Conservation (phyloP, 2,797 vertebrate genomes). For the Melopsittacus undulatus region DNA sequence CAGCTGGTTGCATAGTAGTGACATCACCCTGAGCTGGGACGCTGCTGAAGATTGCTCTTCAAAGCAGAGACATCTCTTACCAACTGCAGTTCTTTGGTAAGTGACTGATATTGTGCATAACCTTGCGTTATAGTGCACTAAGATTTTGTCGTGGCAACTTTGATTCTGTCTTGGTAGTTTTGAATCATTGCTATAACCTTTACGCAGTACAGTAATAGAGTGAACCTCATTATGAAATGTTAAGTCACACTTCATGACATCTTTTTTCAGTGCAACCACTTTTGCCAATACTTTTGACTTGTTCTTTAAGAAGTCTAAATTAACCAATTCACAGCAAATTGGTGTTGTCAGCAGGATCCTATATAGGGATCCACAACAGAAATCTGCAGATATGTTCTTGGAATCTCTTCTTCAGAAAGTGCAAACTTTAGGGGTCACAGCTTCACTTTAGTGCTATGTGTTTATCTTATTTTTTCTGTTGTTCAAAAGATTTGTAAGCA, state of each 20-base stretch:
- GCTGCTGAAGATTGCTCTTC: neutral
- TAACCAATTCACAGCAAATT: neutral
- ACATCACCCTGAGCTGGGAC: neutral
- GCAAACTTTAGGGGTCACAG: fast-evolving
- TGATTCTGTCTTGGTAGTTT: neutral
- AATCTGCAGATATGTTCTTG: neutral
- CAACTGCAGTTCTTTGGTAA: neutral
- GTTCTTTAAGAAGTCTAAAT: neutral
- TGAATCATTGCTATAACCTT: neutral
- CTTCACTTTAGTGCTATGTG: neutral
- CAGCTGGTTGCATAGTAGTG: neutral
- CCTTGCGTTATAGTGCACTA: neutral
- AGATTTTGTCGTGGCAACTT: neutral
- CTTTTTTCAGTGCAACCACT: neutral
- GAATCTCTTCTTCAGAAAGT: neutral
- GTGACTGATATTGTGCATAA: neutral
- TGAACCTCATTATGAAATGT: neutral
- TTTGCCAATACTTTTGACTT: neutral
- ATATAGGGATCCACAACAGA: neutral
- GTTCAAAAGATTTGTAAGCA: neutral
- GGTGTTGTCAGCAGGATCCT: neutral
- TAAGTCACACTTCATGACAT: neutral
- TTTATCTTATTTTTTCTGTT: neutral
- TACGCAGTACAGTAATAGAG: neutral
- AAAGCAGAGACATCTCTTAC: neutral